Base-by-base conservation (phyloP, 2,113 vertebrate species). In the Chascanopsetta lugubris region DNA sequence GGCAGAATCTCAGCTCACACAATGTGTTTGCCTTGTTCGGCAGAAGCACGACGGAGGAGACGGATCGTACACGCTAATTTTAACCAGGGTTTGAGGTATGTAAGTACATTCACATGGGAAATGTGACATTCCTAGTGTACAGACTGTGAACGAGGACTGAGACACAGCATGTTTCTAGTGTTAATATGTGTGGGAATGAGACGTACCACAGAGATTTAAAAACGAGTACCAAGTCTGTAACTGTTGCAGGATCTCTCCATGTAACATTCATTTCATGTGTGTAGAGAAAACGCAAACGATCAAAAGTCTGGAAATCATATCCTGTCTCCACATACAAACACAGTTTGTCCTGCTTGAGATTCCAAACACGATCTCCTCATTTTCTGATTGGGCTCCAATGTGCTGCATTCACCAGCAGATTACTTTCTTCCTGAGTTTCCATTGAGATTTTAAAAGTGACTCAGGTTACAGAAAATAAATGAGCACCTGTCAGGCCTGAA, bases 31-130 rank as follows among this genome's bases (percentile, higher is more conserved):
- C 51, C 62, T 62, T 68, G 43, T 79, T 74, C 42, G 36, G 62
- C 47, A 63, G 65, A 61, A 65, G 58, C 29, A 21, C 9, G 5
- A 54, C 20, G 40, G 68, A 62, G 13, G 20, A 61, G 48, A 50
- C 55, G 22, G 55, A 21, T 62, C 65, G 51, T 62, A 60, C 60
- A n/a, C 48, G 59, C 43, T 40, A 32, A 72, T 61, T 53, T 21
- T 67, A 72, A 69, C 62, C 62, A 69, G 47, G 49, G 54, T 64
- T 74, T 78, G 80, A 85, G 80, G 80, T 88, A 84, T 81, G 77
- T 62, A 29, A 42, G 73, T 73, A 69, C 72, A 74, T 83, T 86
- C 72, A 79, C 60, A 53, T 56, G 46, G 29, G 69, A 67, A 70
- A 69, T n/a, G 42, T 58, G 53, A 71, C 42, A 63, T 59, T 68